phyloP scores from a whole-genome alignment of 35 echinoderm and acorn worm species.

The Amphiura filiformis region DNA sequence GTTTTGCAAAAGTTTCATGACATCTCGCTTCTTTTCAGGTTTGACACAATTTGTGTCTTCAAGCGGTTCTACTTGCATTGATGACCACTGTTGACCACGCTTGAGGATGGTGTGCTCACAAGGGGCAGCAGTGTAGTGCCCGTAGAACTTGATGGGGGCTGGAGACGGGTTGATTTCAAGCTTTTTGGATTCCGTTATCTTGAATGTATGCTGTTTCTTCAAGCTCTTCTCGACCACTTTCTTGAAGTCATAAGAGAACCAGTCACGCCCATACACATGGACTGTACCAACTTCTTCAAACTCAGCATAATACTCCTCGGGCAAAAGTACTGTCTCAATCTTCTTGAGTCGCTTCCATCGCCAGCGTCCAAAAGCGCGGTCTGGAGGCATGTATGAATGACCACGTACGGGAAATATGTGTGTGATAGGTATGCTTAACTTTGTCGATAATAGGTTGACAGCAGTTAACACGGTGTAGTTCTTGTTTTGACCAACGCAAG shows the following conservation, averaged over 20 bases:
- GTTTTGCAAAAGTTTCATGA: background rate
- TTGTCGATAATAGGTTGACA: slow-evolving; percentile 19
- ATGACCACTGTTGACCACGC: slow-evolving; percentile 19
- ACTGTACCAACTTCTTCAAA: slow-evolving; percentile 39
- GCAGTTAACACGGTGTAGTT: slow-evolving; percentile 32
- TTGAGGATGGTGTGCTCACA: slow-evolving; percentile 16
- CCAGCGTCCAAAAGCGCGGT: slow-evolving; percentile 50
- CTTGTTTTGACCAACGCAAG: slow-evolving; percentile 56
- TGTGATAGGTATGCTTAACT: background rate
- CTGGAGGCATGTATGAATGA: slow-evolving; percentile 44
- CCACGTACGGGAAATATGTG: no score
- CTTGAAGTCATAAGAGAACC: slow-evolving; percentile 33
- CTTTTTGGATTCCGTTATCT: slow-evolving; percentile 40
- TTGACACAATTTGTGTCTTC: slow-evolving; percentile 29
- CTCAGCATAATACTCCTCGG: slow-evolving; percentile 23
- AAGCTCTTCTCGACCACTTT: background rate
- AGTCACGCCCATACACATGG: slow-evolving; percentile 27
- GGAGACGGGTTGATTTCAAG: slow-evolving; percentile 8
- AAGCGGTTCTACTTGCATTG: background rate
- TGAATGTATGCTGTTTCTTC: slow-evolving; percentile 20
- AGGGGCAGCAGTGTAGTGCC: slow-evolving; percentile 9
- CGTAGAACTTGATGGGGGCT: slow-evolving; percentile 11
- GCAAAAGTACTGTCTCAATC: slow-evolving; percentile 49
- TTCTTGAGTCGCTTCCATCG: slow-evolving; percentile 17
- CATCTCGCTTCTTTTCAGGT: slow-evolving; percentile 13